Base-by-base conservation (phyloP, 2,888 invertebrate species). In the Melikaiella ostensackeni region DNA sequence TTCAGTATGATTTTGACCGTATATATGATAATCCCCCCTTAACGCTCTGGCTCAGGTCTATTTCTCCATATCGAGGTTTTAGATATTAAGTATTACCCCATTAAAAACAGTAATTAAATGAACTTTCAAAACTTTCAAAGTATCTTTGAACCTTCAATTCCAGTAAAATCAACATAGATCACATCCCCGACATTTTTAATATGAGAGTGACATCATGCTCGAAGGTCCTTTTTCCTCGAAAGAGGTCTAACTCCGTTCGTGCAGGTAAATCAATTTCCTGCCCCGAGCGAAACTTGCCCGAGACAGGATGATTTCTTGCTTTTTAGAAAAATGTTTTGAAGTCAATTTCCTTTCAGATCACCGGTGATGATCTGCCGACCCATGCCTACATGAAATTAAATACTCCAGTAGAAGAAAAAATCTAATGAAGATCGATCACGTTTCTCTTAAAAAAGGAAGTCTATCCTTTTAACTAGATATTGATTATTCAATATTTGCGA, bases 181-280 rank as follows among this genome's bases (percentile, higher is more conserved):
- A n/a, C 55, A 11, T 55, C n/a, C 19, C 11, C 16, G 27, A 59
- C 16, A 63, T 63, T 35, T 63, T 63, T 63, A 63, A 63, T 63
- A 63, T 63, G n/a, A 6, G 5, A 35, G 35, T 33, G 11, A 35
- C 35, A n/a, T n/a, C 35, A 5, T 35, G 19, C 13, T 38, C 21
- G 8, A 33, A 33, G 5, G 33, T 21, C 6, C 63, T 35, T n/a
- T 33, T 63, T 21, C n/a, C n/a, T 38, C 11, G 13, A n/a, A 63
- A 63, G 63, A 63, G 11, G 21, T 35, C 35, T 21, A 63, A 63
- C 16, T 63, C 19, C 63, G 33, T 63, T 63, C 63, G 33, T 63
- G 35, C 33, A 63, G 63, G 63, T 63, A 35, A 63, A 63, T 63
- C 63, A 63, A 63, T 63, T 63, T 63, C 63, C 63, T 63, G 33